Evolutionary conservation across 2,113 vertebrate genomes (phyloP).

Genomic region (Numida meleagris): DNA sequence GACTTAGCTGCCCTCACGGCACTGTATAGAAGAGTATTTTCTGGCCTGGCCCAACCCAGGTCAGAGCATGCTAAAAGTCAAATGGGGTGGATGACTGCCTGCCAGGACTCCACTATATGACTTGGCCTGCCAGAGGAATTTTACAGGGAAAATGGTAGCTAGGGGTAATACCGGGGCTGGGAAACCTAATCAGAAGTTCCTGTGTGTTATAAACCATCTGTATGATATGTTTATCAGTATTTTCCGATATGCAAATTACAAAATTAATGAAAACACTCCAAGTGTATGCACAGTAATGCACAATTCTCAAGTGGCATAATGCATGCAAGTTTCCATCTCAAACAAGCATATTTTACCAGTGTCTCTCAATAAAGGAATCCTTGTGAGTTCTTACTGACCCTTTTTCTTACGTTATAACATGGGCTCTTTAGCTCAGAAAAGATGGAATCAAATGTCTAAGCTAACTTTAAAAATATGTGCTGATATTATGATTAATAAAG

Average conservation of each 20-base stretch:
- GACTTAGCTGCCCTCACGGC: accelerated
- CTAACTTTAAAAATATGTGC: neutral
- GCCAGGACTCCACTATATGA: neutral
- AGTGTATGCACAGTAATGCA: neutral
- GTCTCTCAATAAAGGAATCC: constrained; percentile 16
- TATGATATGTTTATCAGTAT: neutral
- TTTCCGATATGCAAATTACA: neutral
- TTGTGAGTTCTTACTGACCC: constrained; percentile 4
- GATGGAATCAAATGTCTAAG: neutral
- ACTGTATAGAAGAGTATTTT: neutral
- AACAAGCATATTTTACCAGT: neutral
- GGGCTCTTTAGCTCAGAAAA: neutral
- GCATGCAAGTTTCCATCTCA: constrained; percentile 6
- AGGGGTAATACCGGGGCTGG: neutral
- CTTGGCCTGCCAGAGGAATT: neutral
- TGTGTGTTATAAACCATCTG: neutral
- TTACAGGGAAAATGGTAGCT: neutral
- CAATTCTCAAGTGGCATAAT: constrained; percentile 18
- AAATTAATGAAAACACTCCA: constrained; percentile 19
- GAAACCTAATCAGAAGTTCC: neutral
- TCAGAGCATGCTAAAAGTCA: neutral
- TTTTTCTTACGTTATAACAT: neutral
- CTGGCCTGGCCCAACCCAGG: neutral
- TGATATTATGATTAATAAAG: constrained; percentile 42
- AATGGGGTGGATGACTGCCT: neutral